phyloP scores from a whole-genome alignment of 2,797 vertebrate genomes.

The Acanthornis magna region DNA sequence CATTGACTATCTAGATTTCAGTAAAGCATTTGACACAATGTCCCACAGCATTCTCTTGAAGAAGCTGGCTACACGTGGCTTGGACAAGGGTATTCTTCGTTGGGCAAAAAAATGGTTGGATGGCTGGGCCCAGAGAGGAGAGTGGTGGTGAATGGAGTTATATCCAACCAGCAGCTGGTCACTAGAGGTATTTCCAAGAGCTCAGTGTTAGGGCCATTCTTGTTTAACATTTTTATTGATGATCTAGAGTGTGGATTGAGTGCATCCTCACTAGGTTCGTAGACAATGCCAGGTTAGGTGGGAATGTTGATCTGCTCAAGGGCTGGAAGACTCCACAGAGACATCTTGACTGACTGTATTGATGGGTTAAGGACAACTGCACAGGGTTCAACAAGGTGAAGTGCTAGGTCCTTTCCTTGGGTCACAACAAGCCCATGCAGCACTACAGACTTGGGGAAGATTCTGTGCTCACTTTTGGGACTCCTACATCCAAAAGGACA shows the following conservation, averaged over 20 bases:
- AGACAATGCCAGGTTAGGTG: neutral
- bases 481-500: neutral
- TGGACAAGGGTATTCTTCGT: neutral
- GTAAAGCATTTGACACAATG: neutral
- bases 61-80: neutral
- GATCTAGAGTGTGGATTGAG: neutral
- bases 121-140: no score
- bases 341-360: neutral
- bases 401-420: neutral
- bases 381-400: neutral
- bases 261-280: neutral
- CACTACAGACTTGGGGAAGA: neutral
- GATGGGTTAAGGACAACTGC: neutral
- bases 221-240: neutral
- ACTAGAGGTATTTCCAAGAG: neutral
- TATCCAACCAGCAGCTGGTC: neutral
- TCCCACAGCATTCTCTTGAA: neutral
- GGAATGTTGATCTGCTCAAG: neutral
- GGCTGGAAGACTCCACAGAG: neutral
- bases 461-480: neutral
- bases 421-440: neutral
- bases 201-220: neutral
- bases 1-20: neutral
- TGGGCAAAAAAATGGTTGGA: neutral
- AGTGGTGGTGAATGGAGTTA: neutral